A percentile compares a stretch with the other conserved stretches of the same genome.
Evolutionary conservation across 37 sponge, comb jelly and placozoan genomes (phyloP).

Genomic region (Axinella damicornis): DNA sequence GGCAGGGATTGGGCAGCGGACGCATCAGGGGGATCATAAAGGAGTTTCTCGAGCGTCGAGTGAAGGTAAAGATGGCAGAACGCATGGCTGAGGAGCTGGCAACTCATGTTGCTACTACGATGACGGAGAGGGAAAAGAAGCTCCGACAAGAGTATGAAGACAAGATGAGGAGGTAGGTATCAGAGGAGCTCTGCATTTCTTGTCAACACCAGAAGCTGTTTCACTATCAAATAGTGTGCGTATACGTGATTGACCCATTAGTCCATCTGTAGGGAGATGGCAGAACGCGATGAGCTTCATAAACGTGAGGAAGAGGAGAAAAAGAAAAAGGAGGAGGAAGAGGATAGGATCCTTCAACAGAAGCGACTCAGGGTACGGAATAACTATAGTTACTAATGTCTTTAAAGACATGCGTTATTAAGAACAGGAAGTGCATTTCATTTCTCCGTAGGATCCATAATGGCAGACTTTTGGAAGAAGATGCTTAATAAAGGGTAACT

Average conservation of each 20-base stretch:
- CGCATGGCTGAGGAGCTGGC: slow-evolving; percentile 49
- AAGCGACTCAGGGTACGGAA: neutral
- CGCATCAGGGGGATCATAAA: slow-evolving; percentile 29
- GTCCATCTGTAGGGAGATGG: slow-evolving; percentile 17
- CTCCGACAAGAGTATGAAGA: slow-evolving; percentile 67
- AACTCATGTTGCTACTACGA: neutral
- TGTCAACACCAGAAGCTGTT: too few species aligned
- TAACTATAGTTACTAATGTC: too few species aligned
- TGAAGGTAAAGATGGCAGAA: slow-evolving; percentile 57
- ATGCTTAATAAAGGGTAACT: too few species aligned
- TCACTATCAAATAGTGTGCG: too few species aligned
- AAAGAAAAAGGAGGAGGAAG: slow-evolving; percentile 59
- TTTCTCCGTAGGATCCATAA: too few species aligned
- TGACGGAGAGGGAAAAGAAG: slow-evolving; percentile 35
- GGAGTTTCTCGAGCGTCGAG: slow-evolving; percentile 44
- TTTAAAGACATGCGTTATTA: too few species aligned
- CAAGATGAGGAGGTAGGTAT: slow-evolving; percentile 52
- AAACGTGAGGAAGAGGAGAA: slow-evolving; percentile 35
- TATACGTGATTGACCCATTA: too few species aligned
- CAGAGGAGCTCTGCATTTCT: neutral
- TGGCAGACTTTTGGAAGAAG: too few species aligned
- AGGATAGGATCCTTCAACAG: slow-evolving; percentile 39
- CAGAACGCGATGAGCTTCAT: slow-evolving; percentile 47
- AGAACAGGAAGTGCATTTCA: too few species aligned
- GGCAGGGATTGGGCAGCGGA: slow-evolving; percentile 30